Evolutionary conservation across 1,140 invertebrate genomes (phyloP), one percentile per base, ranked within the genome.

Genomic region (Hyles vespertilio): DNA sequence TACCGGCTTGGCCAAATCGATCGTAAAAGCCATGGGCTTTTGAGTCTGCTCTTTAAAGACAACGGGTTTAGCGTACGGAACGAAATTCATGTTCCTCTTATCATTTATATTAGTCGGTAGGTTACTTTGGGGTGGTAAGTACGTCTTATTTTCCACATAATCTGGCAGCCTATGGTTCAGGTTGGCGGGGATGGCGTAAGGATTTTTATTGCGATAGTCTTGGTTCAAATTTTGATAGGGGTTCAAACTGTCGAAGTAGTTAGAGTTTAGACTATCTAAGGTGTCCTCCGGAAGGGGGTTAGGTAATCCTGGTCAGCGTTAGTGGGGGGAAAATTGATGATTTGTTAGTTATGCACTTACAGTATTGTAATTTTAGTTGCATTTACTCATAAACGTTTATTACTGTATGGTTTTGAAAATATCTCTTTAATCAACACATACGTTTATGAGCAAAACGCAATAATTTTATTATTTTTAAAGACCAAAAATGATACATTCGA

Each of bases 121-220:
- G 54, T 72, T 65, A 11, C 67, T 63, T 48, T 75, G 72, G 0
- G 81, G 74, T 0, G 81, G 82, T 33, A 84, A 56, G 10, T 79
- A 79, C 0, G 81, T 75, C 0, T 67, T 57, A 40, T 73, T 77
- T 22, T 84, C 76, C 3, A 67, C 63, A 61, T 87, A 87, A 40
- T 86, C 81, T 0, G 86, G 86, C 56, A 87, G 67, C 65, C 78
- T 89, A 51, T 85, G 80, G 54, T 89, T 90, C 49, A 89, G 59
- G 61, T 90, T 90, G 40, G 89, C 89, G 34, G 89, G 89, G 51
- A 90, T 90, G 63, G 86, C 89, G 65, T 90, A 90, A 61, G 88
- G 88, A 67, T 87, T 90, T 68, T 89, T 90, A 57, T 86, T 81
- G 0, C 86, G 69, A 65, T 78, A 89, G 45, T 89, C 86, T 9